Percentiles rank a stretch among this genome's conserved stretches.
These are phyloP conservation scores for Athene noctua DNA, from an alignment of 2,113 vertebrate genomes.

Conservation along the genomic window DNA sequence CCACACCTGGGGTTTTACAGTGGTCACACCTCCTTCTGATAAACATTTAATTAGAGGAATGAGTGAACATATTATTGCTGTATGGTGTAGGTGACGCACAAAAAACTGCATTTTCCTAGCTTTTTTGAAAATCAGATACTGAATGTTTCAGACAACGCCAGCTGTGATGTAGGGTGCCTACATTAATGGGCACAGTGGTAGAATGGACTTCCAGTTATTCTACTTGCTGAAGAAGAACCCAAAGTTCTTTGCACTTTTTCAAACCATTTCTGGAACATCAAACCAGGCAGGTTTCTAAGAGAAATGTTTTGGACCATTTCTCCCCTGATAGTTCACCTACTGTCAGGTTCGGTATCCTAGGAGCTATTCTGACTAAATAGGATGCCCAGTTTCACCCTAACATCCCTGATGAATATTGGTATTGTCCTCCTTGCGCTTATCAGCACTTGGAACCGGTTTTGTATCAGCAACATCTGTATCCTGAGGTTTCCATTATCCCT, in stretches of 20 bases:
- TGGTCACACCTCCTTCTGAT: background rate
- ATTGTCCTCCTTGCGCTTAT: background rate
- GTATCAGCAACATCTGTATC: background rate
- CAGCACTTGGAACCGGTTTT: background rate
- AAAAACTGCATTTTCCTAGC: background rate
- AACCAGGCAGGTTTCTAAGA: background rate
- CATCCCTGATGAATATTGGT: background rate
- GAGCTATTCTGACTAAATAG: background rate
- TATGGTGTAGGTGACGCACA: too few relatives aligned
- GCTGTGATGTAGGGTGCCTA: background rate
- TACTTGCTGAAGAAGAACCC: background rate
- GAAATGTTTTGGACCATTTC: background rate
- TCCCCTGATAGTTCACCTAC: background rate
- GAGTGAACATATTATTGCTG: background rate
- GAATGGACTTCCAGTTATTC: background rate
- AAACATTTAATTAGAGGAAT: background rate
- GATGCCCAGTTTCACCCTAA: background rate
- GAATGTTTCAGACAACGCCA: background rate
- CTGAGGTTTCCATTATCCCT: background rate
- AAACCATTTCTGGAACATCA: background rate
- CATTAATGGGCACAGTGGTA: background rate
- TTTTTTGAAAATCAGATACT: background rate
- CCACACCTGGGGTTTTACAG: background rate
- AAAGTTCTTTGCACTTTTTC: background rate
- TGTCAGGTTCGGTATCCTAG: background rate